Conservation (phyloP, 2,797 vertebrate genomes). For the Falco peregrinus region DNA sequence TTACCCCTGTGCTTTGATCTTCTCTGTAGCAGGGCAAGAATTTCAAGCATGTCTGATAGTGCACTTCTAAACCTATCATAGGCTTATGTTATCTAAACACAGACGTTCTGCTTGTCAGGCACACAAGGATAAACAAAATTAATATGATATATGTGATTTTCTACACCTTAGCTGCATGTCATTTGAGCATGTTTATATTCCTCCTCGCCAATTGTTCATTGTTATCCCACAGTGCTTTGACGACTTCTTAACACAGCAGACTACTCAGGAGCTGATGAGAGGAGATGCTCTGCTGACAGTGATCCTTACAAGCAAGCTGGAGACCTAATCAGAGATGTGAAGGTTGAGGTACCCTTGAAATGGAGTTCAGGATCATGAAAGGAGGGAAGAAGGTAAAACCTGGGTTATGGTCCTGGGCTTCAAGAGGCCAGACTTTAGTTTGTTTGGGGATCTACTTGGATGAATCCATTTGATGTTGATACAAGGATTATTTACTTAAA, state of each 20-base stretch:
- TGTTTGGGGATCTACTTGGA: not conserved
- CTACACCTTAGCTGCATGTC: too few species aligned
- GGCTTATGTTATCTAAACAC: too few species aligned
- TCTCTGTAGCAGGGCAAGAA: too few species aligned
- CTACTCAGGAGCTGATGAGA: not conserved
- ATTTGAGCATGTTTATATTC: too few species aligned
- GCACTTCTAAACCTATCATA: too few species aligned
- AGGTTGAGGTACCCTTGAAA: not conserved
- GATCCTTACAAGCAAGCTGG: not conserved
- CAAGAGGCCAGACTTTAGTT: not conserved
- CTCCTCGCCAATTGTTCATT: not conserved
- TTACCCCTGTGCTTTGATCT: not conserved
- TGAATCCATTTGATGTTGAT: too few species aligned
- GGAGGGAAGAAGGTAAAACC: not conserved
- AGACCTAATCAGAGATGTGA: not conserved
- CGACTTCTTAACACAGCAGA: not conserved
- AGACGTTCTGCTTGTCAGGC: too few species aligned
- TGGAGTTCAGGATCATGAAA: not conserved
- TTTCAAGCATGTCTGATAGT: too few species aligned
- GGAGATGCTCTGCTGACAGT: not conserved
- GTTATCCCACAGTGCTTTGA: not conserved
- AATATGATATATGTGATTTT: too few species aligned
- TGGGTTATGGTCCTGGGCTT: not conserved
- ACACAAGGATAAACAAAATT: too few species aligned
- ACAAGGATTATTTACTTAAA: too few species aligned